A percentile compares a stretch with the other conserved stretches of the same genome.
Evolutionary conservation across 2,113 vertebrate species (phyloP).

Genomic region (Neolamprologus modestus): DNA sequence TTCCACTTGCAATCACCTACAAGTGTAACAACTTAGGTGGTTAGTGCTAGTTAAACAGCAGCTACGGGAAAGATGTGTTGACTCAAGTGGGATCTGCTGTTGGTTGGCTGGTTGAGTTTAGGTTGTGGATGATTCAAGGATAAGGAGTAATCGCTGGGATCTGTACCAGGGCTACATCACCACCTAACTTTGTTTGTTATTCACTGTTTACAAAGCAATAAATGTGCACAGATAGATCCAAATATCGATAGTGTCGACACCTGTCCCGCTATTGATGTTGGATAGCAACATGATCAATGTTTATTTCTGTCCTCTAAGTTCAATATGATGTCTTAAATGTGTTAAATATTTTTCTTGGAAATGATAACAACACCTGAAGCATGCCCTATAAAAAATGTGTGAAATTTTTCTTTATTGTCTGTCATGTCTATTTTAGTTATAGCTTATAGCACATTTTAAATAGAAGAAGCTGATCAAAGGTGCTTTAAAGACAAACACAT

Average conservation of each 20-base stretch:
- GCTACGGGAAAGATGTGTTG: not conserved
- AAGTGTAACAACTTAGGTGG: not conserved
- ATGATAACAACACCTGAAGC: not conserved
- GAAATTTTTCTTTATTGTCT: not conserved
- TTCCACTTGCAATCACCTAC: not conserved
- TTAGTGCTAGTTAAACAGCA: not conserved
- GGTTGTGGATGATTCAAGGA: not conserved
- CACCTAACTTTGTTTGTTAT: not conserved
- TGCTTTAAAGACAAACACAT: not conserved
- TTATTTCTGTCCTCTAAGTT: not conserved
- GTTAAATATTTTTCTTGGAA: not conserved
- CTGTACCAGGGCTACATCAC: not conserved
- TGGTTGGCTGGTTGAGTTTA: not conserved
- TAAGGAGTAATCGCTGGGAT: not conserved
- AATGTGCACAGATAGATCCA: not conserved
- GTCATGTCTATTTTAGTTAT: not conserved
- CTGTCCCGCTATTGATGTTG: not conserved
- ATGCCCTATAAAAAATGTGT: not conserved
- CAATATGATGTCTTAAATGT: not conserved
- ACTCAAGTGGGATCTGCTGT: conserved; percentile 7
- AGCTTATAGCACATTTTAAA: not conserved
- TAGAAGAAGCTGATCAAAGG: not conserved
- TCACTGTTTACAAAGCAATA: not conserved
- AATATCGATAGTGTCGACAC: not conserved
- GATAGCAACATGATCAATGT: not conserved